Conservation (phyloP, 2,797 vertebrate genomes). For the Ctenochaetus hawaiiensis region DNA sequence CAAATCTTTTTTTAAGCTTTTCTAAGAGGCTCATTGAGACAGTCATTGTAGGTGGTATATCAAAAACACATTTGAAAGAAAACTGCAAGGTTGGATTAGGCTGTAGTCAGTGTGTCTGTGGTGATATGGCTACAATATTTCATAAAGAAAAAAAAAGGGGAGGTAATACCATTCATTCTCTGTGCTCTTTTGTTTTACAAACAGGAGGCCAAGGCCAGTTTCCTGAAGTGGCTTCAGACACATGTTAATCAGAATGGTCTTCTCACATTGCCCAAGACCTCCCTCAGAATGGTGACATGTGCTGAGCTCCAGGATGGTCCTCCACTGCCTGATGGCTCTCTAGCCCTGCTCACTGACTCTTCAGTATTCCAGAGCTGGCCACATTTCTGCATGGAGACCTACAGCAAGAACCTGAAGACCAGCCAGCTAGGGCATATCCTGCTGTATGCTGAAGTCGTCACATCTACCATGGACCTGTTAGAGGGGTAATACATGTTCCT, state of each 20-base stretch:
- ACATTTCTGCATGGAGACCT: slow-evolving; percentile 88
- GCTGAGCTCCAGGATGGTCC: slow-evolving; percentile 59
- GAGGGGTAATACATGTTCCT: slow-evolving; percentile 87
- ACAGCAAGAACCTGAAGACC: slow-evolving; percentile 87
- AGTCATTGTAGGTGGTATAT: neutral
- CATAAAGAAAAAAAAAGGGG: neutral
- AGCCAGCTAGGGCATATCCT: slow-evolving; percentile 86
- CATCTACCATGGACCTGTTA: slow-evolving; percentile 92
- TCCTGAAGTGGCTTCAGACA: slow-evolving; percentile 85
- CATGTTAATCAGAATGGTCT: slow-evolving; percentile 77
- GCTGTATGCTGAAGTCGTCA: slow-evolving; percentile 89
- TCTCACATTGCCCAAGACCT: slow-evolving; percentile 78
- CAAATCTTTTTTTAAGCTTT: neutral
- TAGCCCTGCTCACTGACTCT: slow-evolving; percentile 85
- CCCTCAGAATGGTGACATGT: slow-evolving; percentile 79
- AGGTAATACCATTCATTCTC: neutral
- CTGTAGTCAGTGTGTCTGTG: neutral
- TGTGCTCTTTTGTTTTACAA: slow-evolving; percentile 18
- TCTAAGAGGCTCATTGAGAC: neutral
- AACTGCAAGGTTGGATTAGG: no score
- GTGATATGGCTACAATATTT: neutral
- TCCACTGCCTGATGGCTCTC: slow-evolving; percentile 65
- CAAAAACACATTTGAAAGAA: neutral
- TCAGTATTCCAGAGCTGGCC: slow-evolving; percentile 75
- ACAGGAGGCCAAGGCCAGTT: slow-evolving; percentile 72